These are phyloP conservation scores for Halcyon senegalensis DNA, from an alignment of 2,113 vertebrate genomes.

Conservation along the genomic window DNA sequence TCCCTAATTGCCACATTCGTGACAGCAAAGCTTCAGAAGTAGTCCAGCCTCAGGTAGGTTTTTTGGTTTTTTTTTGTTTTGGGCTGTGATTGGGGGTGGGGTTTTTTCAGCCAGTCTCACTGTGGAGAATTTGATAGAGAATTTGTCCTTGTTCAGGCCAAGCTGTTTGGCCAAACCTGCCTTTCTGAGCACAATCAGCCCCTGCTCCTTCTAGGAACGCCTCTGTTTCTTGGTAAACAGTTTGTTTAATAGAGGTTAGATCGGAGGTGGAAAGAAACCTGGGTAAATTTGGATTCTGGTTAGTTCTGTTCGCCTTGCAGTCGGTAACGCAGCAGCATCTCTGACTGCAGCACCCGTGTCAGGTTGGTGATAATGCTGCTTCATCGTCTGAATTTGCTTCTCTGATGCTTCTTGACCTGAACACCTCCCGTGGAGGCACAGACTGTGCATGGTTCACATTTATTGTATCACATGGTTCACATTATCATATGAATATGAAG, in stretches of 20 bases:
- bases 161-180: not conserved
- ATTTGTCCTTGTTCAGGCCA: not conserved
- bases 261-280: not conserved
- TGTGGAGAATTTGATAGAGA: not conserved
- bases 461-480: too few relatives aligned
- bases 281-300: not conserved
- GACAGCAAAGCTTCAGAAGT: not conserved
- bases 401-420: rapidly evolving
- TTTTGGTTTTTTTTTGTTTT: not conserved
- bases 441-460: not conserved
- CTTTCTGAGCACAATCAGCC: not conserved
- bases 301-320: not conserved
- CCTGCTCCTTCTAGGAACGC: not conserved
- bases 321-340: not conserved
- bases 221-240: not conserved
- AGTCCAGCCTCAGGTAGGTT: not conserved
- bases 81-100: not conserved
- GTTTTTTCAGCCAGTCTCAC: not conserved
- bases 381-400: not conserved
- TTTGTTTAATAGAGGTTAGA: not conserved
- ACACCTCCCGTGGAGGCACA: not conserved
- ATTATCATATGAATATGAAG: too few relatives aligned
- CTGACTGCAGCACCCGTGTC: not conserved
- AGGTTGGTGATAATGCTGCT: not conserved
- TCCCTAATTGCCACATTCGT: not conserved